These are phyloP conservation scores for Sisyra nigra DNA, from an alignment of 2,888 invertebrate species.

Conservation along the genomic window DNA sequence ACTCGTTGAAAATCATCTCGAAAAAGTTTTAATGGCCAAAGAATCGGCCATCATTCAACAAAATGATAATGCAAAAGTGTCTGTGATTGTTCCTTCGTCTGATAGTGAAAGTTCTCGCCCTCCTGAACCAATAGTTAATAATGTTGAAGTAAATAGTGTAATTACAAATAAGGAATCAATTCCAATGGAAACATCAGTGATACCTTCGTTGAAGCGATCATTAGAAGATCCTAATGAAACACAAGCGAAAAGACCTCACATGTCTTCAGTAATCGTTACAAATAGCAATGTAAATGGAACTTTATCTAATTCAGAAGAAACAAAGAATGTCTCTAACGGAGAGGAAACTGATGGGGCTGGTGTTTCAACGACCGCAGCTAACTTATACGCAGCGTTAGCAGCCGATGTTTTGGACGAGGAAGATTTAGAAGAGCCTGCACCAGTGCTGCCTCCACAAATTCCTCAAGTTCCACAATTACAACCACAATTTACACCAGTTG, in stretches of 20 bases:
- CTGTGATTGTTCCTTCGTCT: constrained; percentile 10
- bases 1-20: constrained; percentile 40
- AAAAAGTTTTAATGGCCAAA: constrained; percentile 28
- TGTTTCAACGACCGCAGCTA: constrained; percentile 64
- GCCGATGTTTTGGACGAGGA: constrained; percentile 75
- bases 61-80: constrained; percentile 16
- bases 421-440: constrained; percentile 18
- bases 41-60: constrained; percentile 19
- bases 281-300: constrained; percentile 15
- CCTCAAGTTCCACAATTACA: constrained; percentile 13
- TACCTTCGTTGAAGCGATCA: constrained; percentile 20
- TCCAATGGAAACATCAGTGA: background rate
- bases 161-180: no score
- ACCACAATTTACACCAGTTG: constrained; percentile 13
- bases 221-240: constrained; percentile 25
- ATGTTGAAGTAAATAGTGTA: no score
- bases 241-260: constrained; percentile 25
- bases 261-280: constrained; percentile 18
- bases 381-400: constrained; percentile 70
- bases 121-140: constrained; percentile 11
- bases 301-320: constrained; percentile 27
- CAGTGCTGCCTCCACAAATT: constrained; percentile 14
- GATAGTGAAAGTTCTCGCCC: constrained; percentile 9
- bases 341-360: constrained; percentile 25
- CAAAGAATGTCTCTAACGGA: constrained; percentile 28